Evolutionary conservation across 2,888 invertebrate species (phyloP).

Genomic region (Blera fallax): DNA sequence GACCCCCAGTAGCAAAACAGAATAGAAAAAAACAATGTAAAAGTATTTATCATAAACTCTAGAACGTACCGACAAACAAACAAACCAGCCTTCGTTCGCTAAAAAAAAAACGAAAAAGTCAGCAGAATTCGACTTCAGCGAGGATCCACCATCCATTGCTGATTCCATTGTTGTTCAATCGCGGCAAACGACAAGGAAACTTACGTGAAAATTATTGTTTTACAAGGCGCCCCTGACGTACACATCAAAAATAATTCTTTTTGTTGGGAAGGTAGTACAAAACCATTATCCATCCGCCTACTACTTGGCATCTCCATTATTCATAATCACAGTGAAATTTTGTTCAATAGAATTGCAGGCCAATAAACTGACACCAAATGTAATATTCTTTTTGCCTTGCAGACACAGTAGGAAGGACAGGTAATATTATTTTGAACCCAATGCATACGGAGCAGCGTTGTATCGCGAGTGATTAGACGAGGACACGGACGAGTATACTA

Average conservation of each 20-base stretch:
- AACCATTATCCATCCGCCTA: constrained; percentile 37
- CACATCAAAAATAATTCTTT: constrained; percentile 44
- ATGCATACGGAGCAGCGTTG: constrained; percentile 20
- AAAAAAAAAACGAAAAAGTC: constrained; percentile 6
- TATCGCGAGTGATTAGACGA: background rate
- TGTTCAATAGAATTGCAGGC: constrained; percentile 1
- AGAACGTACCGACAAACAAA: background rate
- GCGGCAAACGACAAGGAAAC: constrained; percentile 57
- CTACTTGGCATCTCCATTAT: constrained; percentile 35
- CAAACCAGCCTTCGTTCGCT: constrained; percentile 3
- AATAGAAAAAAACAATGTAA: background rate
- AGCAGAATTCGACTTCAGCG: constrained; percentile 9
- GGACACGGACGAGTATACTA: background rate
- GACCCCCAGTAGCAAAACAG: constrained; percentile 9
- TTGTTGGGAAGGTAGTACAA: constrained; percentile 40
- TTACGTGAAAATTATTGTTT: constrained; percentile 36
- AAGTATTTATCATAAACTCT: background rate
- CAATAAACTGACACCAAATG: constrained; percentile 15
- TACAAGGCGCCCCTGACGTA: constrained; percentile 40
- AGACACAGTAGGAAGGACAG: constrained; percentile 12
- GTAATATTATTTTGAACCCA: constrained; percentile 4
- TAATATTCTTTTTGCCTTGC: constrained; percentile 12
- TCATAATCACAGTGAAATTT: constrained; percentile 32
- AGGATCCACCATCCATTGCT: constrained; percentile 52
- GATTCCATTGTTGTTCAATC: constrained; percentile 60